Conservation (phyloP, 2,888 invertebrate genomes). For the Odiellus spinosus region DNA sequence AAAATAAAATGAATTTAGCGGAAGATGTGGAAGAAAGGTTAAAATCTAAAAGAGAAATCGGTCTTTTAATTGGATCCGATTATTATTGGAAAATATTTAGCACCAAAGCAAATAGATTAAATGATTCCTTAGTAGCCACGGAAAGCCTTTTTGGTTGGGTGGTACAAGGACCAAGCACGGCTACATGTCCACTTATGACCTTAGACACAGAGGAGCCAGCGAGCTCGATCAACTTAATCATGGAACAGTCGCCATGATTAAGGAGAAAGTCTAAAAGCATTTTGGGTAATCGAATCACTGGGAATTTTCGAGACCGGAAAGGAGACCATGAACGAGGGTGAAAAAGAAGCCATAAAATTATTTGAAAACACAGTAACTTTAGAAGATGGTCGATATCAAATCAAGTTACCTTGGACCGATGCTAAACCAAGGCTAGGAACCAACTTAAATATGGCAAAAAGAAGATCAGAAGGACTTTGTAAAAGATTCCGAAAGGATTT, state of each 20-base stretch:
- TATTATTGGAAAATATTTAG: slow-evolving; percentile 1
- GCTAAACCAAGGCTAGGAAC: no score
- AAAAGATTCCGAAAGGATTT: background rate
- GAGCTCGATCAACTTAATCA: no score
- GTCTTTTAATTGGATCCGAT: background rate
- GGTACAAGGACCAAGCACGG: background rate
- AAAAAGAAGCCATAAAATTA: background rate
- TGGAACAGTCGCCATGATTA: no score
- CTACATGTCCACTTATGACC: background rate
- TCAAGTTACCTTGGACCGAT: no score
- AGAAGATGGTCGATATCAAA: no score
- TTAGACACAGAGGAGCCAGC: no score
- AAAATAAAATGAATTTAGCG: no score
- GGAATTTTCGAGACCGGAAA: no score
- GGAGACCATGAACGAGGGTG: no score
- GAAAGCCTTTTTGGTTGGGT: background rate
- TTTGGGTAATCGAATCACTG: background rate
- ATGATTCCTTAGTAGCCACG: background rate
- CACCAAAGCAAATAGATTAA: background rate
- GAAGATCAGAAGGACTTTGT: background rate
- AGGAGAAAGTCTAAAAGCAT: background rate
- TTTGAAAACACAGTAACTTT: no score
- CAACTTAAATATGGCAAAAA: slow-evolving; percentile 1
- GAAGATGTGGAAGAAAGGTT: no score
- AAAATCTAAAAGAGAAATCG: background rate